Conservation (phyloP, 2,113 vertebrate genomes). For the Brienomyrus longianalis region DNA sequence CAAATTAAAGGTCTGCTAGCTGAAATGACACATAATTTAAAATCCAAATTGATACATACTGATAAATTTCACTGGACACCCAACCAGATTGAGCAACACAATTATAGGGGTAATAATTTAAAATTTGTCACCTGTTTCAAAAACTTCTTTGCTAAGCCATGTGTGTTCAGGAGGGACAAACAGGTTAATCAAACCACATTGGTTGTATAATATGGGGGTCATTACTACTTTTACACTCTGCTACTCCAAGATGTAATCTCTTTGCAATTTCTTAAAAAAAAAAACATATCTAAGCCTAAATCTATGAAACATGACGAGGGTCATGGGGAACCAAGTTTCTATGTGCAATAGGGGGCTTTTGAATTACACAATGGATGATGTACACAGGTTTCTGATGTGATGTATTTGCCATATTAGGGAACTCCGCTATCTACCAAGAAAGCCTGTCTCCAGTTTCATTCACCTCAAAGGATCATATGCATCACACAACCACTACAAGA, state of each 20-base stretch:
- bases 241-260: slow-evolving; percentile 28
- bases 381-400: slow-evolving; percentile 30
- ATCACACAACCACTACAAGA: neutral
- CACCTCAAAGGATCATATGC: neutral
- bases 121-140: neutral
- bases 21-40: neutral
- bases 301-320: slow-evolving; percentile 38
- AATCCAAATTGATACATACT: neutral
- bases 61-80: neutral
- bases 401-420: neutral
- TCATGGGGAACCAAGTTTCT: slow-evolving; percentile 42
- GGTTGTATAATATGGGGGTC: slow-evolving; percentile 19
- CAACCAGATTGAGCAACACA: neutral
- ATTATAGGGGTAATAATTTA: neutral
- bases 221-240: slow-evolving; percentile 11
- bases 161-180: neutral
- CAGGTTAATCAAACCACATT: slow-evolving; percentile 21
- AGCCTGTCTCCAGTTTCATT: neutral
- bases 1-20: neutral
- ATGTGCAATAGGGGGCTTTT: slow-evolving; percentile 29
- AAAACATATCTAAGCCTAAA: slow-evolving; percentile 39
- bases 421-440: neutral
- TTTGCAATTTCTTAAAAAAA: slow-evolving; percentile 36
- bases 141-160: neutral
- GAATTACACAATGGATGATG: slow-evolving; percentile 42